Base-by-base conservation (phyloP, 2,888 invertebrate species). In the Colletes collaris region DNA sequence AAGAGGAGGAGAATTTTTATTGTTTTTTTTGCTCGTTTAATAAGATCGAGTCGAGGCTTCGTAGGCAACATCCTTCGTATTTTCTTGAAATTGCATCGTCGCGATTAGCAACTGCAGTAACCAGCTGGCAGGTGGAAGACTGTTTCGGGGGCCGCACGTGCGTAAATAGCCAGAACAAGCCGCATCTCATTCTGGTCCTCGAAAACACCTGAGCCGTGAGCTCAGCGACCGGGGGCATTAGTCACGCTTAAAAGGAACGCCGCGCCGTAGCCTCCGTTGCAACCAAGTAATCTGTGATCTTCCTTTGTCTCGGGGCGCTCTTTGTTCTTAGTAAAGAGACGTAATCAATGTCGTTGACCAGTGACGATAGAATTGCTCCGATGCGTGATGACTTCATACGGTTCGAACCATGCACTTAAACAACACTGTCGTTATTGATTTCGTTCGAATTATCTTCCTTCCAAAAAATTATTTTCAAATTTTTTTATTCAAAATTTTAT, bases 161-260 rank as follows among this genome's bases (percentile, higher is more conserved):
- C 84, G 82, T 85, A 85, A 87, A 78, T 81, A 82, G 74, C 65
- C 64, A 63, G 74, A 78, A 82, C 77, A 69, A 82, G 79, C 83
- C 76, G 78, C 83, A 75, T 83, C 83, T 85, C 80, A 82, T 84
- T 80, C 80, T 79, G 76, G 74, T 74, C 70, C 85, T 79, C 83
- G 79, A 84, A 86, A 87, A 87, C 86, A 86, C 87, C 87, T 87
- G 86, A 85, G 87, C 87, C 76, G 80, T 76, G 82, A 80, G 74
- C 85, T 68, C 52, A 53, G 64, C 75, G 78, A 74, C 77, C 73
- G 62, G 67, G 19, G 78, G 67, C 81, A 87, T 86, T 86, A 86
- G 86, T 86, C 83, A 87, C 83, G 83, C 83, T 83, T 81, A 83
- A 85, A 83, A 86, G 85, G 83, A 85, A 87, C 81, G 81, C 74